These are phyloP conservation scores for Drosophila chauvacae DNA, from an alignment of 1,140 invertebrate genomes.

Conservation along the genomic window DNA sequence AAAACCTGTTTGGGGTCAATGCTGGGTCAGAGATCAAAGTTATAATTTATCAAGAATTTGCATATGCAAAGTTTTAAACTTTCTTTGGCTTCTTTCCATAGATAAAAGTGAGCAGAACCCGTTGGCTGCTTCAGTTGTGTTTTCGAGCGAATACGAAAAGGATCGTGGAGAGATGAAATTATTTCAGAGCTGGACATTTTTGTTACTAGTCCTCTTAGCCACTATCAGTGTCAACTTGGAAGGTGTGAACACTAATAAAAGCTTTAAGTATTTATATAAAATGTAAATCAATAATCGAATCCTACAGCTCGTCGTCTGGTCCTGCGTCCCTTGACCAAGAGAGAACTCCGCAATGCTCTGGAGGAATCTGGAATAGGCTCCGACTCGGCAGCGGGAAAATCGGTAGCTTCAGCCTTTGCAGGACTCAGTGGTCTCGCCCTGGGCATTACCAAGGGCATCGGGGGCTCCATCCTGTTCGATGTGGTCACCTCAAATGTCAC, in stretches of 20 bases:
- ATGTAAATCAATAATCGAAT: background rate
- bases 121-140: slow-evolving; percentile 39
- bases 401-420: slow-evolving; percentile 60
- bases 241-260: too few species aligned
- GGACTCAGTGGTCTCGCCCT: slow-evolving; percentile 65
- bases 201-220: slow-evolving; percentile 4
- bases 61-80: slow-evolving; percentile 56
- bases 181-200: slow-evolving; percentile 6
- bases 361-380: slow-evolving; percentile 40
- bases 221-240: background rate
- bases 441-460: slow-evolving; percentile 71
- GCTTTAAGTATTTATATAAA: too few species aligned
- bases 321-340: slow-evolving; percentile 51
- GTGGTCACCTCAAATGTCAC: slow-evolving; percentile 66
- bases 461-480: slow-evolving; percentile 69
- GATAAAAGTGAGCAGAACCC: slow-evolving; percentile 54
- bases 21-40: slow-evolving; percentile 25
- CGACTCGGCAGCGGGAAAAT: slow-evolving; percentile 50
- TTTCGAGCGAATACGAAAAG: slow-evolving; percentile 17
- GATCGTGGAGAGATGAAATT: slow-evolving; percentile 43
- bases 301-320: slow-evolving; percentile 48
- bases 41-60: slow-evolving; percentile 10
- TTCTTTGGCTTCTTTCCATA: slow-evolving; percentile 27
- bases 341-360: slow-evolving; percentile 52
- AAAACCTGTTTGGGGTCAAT: slow-evolving; percentile 44